Base-by-base conservation (phyloP, 2,797 vertebrate genomes). In the Huso huso region DNA sequence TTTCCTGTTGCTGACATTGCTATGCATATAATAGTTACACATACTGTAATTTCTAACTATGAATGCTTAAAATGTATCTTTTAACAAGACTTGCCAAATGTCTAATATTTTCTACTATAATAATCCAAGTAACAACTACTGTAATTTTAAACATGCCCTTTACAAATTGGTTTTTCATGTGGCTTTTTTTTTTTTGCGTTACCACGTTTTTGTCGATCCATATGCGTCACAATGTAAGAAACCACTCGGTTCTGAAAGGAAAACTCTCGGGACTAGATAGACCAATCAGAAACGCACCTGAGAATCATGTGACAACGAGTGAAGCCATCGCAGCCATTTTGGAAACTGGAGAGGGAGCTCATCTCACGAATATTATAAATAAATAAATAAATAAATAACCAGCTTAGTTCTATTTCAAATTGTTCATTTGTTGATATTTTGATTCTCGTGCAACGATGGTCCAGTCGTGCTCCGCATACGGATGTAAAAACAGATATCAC, bases 401-500 rank as follows among this genome's bases (percentile, higher is more conserved):
- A 51, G 49, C 64, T 59, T 51, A 37, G 9, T 51, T 51, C 64
- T 13, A 58, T 64, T 12, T 37, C 49, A 11, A 59, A 67, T 70
- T 49, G 61, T 48, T 61, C 48, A 15, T 49, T 58, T 15, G 48
- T 23, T 48, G 50, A 48, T 51, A 37, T 18, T 23, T 51, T 13
- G 18, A 18, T 60, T 7, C 67, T 12, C 65, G 58, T 48, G 61
- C 62, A 74, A 84, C 76, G 71, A 97, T 97, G 94, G 95, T 97
- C 69, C 93, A 96, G 83, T 96, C 95, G 51, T 97, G 94, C 75
- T 96, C 94, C 49, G 94, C 94, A 61, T 96, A 97, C 78, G 94
- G 95, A 73, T 97, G 95, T 81, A 96, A 95, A 84, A 97, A 97
- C 86, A 90, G 95, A 70, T 97, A 97, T 70, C 91, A 95, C 74